Percentiles rank a stretch among this genome's conserved stretches.
phyloP scores from a whole-genome alignment of 2,113 vertebrate genomes.

The Nyctereutes procyonoides region DNA sequence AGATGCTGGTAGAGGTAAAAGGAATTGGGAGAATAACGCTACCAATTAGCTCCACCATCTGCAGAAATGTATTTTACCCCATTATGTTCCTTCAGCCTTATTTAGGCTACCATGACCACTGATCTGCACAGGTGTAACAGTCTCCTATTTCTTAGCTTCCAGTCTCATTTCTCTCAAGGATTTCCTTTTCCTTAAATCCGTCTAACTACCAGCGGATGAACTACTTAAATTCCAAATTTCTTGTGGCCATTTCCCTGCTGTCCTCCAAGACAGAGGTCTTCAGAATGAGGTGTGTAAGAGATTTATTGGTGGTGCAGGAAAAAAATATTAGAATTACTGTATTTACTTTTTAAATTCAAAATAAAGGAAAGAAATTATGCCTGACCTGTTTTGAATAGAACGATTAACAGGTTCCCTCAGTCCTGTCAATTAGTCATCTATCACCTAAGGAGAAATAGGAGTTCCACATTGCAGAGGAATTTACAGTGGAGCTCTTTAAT shows the following conservation, averaged over 20 bases:
- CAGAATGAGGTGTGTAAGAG: background rate
- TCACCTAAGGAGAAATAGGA: background rate
- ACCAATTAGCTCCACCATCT: background rate
- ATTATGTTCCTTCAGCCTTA: background rate
- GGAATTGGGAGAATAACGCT: background rate
- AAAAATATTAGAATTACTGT: background rate
- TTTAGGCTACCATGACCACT: background rate
- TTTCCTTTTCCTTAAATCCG: background rate
- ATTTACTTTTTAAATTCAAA: conserved; percentile 1
- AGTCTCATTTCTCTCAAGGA: background rate
- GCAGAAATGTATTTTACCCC: background rate
- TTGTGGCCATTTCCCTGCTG: background rate
- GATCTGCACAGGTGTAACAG: background rate
- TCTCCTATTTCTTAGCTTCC: background rate
- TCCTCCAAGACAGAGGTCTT: background rate
- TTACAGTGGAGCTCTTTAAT: background rate
- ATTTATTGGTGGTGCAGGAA: background rate
- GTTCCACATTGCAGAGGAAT: background rate
- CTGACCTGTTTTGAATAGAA: background rate
- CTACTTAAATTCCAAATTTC: background rate
- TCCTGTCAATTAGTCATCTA: background rate
- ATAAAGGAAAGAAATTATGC: background rate
- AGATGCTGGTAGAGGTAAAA: background rate
- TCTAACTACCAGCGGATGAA: background rate
- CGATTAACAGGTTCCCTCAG: background rate